phyloP scores from a whole-genome alignment of 2,113 vertebrate species.

The Oreochromis tanganicae region DNA sequence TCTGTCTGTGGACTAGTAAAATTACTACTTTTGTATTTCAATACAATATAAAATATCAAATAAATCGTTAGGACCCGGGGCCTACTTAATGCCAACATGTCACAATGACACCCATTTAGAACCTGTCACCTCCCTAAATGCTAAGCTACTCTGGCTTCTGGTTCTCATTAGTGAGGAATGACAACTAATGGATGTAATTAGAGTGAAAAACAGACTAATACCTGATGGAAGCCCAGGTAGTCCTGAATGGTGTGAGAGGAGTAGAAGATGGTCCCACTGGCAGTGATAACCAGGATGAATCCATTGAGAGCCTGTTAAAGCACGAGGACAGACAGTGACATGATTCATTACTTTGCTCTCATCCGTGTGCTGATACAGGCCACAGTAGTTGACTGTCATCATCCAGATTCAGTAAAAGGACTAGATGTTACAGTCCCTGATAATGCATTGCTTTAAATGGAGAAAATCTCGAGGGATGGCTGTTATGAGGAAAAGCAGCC shows the following conservation, averaged over 20 bases:
- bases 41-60: neutral
- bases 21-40: neutral
- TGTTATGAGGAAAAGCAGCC: too few relatives aligned
- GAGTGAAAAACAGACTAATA: neutral
- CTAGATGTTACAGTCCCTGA: too few relatives aligned
- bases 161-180: neutral
- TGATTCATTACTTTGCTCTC: neutral
- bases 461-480: too few relatives aligned
- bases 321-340: neutral
- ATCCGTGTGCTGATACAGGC: neutral
- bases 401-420: neutral
- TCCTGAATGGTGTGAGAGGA: slow-evolving; percentile 76
- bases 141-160: neutral
- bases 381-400: too few relatives aligned
- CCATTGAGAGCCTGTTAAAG: slow-evolving; percentile 72
- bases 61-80: neutral
- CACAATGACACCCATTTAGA: neutral
- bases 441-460: too few relatives aligned
- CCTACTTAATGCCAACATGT: neutral
- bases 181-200: neutral
- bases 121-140: neutral
- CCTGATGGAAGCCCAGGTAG: slow-evolving; percentile 79
- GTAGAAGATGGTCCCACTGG: slow-evolving; percentile 74
- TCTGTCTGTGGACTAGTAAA: neutral
- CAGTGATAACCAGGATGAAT: slow-evolving; percentile 73